phyloP scores from a whole-genome alignment of 2,113 vertebrate genomes.

The Recurvirostra avosetta region DNA sequence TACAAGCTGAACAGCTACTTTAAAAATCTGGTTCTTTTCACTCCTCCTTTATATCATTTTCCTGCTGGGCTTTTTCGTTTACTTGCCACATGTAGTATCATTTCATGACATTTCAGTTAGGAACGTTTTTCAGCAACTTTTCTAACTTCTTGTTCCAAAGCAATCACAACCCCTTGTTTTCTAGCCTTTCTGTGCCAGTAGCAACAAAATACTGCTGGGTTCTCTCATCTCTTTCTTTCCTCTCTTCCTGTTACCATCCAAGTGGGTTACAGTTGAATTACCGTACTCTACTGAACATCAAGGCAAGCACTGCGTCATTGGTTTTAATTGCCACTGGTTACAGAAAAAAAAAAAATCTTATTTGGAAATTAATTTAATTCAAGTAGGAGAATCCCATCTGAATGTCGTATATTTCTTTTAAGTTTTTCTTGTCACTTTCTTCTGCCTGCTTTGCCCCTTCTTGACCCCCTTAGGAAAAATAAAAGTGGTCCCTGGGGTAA shows the following conservation, averaged over 20 bases:
- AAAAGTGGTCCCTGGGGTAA: background rate
- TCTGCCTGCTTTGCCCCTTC: background rate
- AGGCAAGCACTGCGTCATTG: background rate
- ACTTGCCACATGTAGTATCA: background rate
- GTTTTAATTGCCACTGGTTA: background rate
- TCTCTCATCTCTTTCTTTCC: background rate
- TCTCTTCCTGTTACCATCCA: background rate
- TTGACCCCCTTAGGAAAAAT: background rate
- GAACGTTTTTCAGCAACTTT: background rate
- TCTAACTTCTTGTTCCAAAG: background rate
- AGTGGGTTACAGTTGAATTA: background rate
- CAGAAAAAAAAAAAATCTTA: background rate
- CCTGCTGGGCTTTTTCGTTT: background rate
- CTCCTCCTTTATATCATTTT: background rate
- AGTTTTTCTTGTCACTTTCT: background rate
- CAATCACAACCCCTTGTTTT: background rate
- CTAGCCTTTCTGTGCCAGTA: background rate
- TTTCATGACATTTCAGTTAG: background rate
- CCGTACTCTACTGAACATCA: background rate
- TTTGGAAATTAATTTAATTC: background rate
- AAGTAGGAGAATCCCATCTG: background rate
- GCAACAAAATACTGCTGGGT: background rate
- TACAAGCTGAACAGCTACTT: background rate
- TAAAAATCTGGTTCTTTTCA: background rate
- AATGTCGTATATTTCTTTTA: background rate